Evolutionary conservation across 2,888 invertebrate species (phyloP), one percentile per base, ranked within the genome.

Genomic region (Acanthosoma haemorrhoidale): DNA sequence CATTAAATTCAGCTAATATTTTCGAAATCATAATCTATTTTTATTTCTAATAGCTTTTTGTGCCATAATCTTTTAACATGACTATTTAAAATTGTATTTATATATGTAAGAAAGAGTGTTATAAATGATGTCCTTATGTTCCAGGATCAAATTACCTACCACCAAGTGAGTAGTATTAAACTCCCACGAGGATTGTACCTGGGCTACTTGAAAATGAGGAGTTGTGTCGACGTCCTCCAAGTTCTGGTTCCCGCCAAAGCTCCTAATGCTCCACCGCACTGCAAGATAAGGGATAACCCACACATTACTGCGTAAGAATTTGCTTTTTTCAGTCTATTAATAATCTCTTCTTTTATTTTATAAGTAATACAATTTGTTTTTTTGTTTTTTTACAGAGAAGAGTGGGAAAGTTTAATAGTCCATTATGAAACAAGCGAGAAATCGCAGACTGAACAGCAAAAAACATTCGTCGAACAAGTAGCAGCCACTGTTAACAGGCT

Each of bases 141-240:
- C 31, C 78, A 85, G 84, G 84, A 85, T 71, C 83, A 85, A 79
- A 83, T 86, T 51, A 79, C 82, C 32, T 90, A 88, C 79, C 87
- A 88, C 76, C 88, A 93, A 84, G 89, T 90, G 59, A 94, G 94
- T 70, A 86, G 89, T 73, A 87, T 92, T 68, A 90, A 90, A 76
- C 81, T 98, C 61, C 85, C 89, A 2, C 87, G 89, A 32, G 98
- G 99, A 0, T 84, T 99, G 21, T 98, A 99, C 82, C 83, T 99
- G 75, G 94, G 96, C 39, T 99, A 97, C 81, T 83, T 99, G 74
- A 97, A 98, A 81, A 90, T 98, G 84, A 94, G 95, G 79, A 94
- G 94, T 75, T 96, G 96, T 1, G 94, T 98, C 69, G 97, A 97
- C 80, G 88, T 93, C 72, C 92, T 97, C 58, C 89, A 94, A 77